Evolutionary conservation across 2,797 vertebrate species (phyloP).

Genomic region (Epinephelus malabaricus): DNA sequence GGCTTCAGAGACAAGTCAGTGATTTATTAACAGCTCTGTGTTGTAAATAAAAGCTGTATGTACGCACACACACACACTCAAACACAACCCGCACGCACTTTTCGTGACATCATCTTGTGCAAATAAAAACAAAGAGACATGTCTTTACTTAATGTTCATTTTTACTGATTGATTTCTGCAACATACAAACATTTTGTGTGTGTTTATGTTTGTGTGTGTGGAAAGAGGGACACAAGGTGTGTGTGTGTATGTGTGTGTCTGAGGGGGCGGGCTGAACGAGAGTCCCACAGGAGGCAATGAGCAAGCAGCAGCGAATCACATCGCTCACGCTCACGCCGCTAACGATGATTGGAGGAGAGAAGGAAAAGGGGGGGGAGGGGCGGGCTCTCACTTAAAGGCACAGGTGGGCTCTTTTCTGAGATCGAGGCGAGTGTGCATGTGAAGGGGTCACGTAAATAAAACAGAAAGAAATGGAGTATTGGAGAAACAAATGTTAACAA

Average conservation of each 20-base stretch:
- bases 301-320: conserved; percentile 79
- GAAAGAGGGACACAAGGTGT: too few relatives aligned
- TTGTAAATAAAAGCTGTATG: conserved; percentile 12
- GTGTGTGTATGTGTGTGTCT: conserved; percentile 12
- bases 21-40: conserved; percentile 24
- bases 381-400: conserved; percentile 90
- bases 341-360: conserved; percentile 60
- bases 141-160: conserved; percentile 76
- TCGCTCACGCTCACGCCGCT: conserved; percentile 59
- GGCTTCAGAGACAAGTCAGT: conserved; percentile 30
- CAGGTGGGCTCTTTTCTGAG: conserved; percentile 90
- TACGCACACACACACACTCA: background rate
- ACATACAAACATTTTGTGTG: conserved; percentile 86
- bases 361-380: conserved; percentile 25
- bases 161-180: conserved; percentile 94
- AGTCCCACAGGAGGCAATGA: conserved; percentile 83
- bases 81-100: background rate
- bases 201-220: conserved; percentile 39
- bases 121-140: conserved; percentile 50
- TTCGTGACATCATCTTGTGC: background rate
- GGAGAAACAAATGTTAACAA: conserved; percentile 37
- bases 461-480: conserved; percentile 1
- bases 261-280: conserved; percentile 36
- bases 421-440: conserved; percentile 84
- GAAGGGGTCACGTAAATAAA: conserved; percentile 76